These are phyloP conservation scores for Lycaena phlaeas DNA, from an alignment of 2,888 invertebrate species.

Conservation along the genomic window DNA sequence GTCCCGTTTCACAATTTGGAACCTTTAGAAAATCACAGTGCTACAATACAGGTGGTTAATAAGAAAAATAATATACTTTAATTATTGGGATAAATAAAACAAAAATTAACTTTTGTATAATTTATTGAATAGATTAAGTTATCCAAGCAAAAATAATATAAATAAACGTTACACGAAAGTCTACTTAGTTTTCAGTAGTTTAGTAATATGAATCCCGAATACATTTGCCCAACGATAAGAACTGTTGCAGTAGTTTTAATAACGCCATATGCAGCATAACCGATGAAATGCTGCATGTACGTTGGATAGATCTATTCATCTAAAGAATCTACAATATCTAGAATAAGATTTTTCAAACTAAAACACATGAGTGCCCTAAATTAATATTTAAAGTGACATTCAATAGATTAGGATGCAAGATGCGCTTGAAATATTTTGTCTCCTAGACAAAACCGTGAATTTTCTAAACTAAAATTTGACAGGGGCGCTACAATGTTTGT, in stretches of 20 bases:
- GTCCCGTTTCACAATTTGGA: too few relatives aligned
- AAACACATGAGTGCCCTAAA: background rate
- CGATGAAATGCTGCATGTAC: background rate
- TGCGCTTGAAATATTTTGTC: background rate
- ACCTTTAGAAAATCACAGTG: too few relatives aligned
- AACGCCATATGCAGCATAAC: background rate
- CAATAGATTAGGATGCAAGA: background rate
- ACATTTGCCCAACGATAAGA: background rate
- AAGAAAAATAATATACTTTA: too few relatives aligned
- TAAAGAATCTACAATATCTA: background rate
- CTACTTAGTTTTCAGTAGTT: background rate
- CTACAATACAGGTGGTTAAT: too few relatives aligned
- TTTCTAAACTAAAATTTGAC: too few relatives aligned
- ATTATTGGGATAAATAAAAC: background rate
- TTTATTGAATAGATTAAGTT: conserved; percentile 9
- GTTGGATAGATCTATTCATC: too few relatives aligned
- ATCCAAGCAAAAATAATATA: conserved; percentile 6
- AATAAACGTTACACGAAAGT: conserved; percentile 1
- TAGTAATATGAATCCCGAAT: background rate
- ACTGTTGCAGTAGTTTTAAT: background rate
- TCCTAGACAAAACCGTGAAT: too few relatives aligned
- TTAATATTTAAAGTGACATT: background rate
- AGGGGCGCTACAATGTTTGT: too few relatives aligned
- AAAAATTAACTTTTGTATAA: conserved; percentile 10
- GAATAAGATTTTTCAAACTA: background rate